Evolutionary conservation across 2,113 vertebrate genomes (phyloP), one percentile per base, ranked within the genome.

Genomic region (Telmatochromis sp.): DNA sequence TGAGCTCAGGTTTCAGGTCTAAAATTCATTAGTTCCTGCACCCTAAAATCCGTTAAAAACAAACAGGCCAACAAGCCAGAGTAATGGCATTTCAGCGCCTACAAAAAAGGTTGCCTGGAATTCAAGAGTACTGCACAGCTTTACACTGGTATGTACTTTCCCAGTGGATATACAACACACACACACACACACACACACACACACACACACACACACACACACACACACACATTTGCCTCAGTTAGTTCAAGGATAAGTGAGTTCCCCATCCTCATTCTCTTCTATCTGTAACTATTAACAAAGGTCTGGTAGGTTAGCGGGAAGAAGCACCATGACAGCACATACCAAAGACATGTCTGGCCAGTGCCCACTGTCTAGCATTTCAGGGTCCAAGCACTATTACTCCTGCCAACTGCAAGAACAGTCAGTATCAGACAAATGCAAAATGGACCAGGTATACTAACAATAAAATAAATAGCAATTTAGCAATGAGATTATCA

Each of bases 401-500:
- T 84, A 92, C 60, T 88, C 65, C 10, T 88, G 86, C 92, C 93
- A 95, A 93, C 86, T 87, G 89, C 75, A 94, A 87, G 89, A 94
- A 93, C 91, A 90, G 89, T 88, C 86, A 90, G 87, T 86, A 70
- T 83, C 55, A 82, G 75, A 92, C 88, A 92, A 93, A 92, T 80
- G 78, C 47, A 81, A 65, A 83, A 75, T 86, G 87, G 53, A 65
- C 86, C 47, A 47, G 63, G 45, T 80, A 81, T 21, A 83, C 63
- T 21, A 45, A 60, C n/a, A 73, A 73, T 58, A 58, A 58, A 58
- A 58, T 31, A 58, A 58, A 58, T 31, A 17, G 55, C 37, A 21
- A 33, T 91, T 89, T 55, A 81, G 51, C 51, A 31, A 51, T 93
- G 86, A 92, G 54, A 90, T 89, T 89, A 91, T 85, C 82, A 65